Evolutionary conservation across 1,140 invertebrate genomes (phyloP).

Genomic region (Zaprionus vittiger): DNA sequence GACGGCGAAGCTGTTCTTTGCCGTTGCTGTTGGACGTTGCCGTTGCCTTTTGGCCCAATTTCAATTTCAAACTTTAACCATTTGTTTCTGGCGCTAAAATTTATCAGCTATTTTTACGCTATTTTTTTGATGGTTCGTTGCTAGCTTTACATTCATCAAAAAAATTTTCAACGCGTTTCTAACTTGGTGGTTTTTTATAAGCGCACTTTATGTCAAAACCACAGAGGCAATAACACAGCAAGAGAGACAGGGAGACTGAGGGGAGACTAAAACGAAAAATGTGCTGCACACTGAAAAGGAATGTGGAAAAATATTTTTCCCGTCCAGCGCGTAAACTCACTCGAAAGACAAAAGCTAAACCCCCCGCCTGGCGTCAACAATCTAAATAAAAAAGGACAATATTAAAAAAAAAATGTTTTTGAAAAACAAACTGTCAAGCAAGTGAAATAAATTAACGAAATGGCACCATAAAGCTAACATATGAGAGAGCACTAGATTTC

Average conservation of each 20-base stretch:
- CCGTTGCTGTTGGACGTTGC: conserved; percentile 1
- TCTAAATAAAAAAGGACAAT: conserved; percentile 20
- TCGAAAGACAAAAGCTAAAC: conserved; percentile 63
- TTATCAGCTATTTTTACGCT: conserved; percentile 76
- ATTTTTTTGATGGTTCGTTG: conserved; percentile 48
- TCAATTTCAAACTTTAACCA: conserved; percentile 81
- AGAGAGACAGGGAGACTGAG: background rate
- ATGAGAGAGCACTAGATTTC: conserved; percentile 76
- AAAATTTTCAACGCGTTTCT: conserved; percentile 69
- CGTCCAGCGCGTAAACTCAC: conserved; percentile 26
- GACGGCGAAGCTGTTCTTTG: conserved; percentile 22
- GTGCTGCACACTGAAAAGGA: conserved; percentile 51
- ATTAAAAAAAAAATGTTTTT: conserved; percentile 34
- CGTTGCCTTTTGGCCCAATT: conserved; percentile 71
- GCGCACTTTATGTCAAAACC: conserved; percentile 82
- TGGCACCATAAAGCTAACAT: conserved; percentile 80
- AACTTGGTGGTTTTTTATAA: conserved; percentile 81
- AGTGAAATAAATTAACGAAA: conserved; percentile 83
- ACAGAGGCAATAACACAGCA: conserved; percentile 61
- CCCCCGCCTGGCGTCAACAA: conserved; percentile 35
- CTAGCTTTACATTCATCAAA: conserved; percentile 76
- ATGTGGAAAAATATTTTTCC: conserved; percentile 66
- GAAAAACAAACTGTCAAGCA: conserved; percentile 78
- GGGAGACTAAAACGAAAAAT: conserved; percentile 29
- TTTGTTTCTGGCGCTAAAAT: conserved; percentile 74